These are phyloP conservation scores for Carposina sasakii DNA, from an alignment of 1,140 invertebrate genomes.

Conservation along the genomic window DNA sequence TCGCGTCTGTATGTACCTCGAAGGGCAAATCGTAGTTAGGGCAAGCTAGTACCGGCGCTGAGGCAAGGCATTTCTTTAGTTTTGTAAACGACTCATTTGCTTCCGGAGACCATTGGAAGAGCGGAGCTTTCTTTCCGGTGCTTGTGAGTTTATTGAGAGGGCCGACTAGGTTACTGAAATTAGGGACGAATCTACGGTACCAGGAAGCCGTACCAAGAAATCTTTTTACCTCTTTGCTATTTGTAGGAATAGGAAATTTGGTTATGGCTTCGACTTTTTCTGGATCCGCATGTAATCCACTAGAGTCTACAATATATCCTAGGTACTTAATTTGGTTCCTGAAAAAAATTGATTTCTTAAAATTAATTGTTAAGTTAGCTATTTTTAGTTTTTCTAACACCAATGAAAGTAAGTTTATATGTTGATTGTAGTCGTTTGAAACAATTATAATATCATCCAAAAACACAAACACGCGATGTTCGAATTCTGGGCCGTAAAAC, in stretches of 20 bases:
- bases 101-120: conserved; percentile 14
- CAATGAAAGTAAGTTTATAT: conserved; percentile 40
- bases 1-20: conserved; percentile 19
- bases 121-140: not conserved
- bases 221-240: conserved; percentile 40
- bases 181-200: conserved; percentile 35
- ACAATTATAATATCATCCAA: conserved; percentile 68
- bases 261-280: conserved; percentile 13
- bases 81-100: conserved; percentile 14
- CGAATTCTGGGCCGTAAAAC: conserved; percentile 23
- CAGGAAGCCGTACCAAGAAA: conserved; percentile 58
- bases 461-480: conserved; percentile 31
- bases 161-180: conserved; percentile 17
- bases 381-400: conserved; percentile 45
- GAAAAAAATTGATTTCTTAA: conserved; percentile 51
- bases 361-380: conserved; percentile 56
- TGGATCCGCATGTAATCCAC: conserved; percentile 18
- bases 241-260: conserved; percentile 7
- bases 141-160: conserved; percentile 17
- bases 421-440: conserved; percentile 43
- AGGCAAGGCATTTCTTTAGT: conserved; percentile 15
- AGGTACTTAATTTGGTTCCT: conserved; percentile 44
- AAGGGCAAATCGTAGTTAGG: conserved; percentile 29
- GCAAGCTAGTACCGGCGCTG: conserved; percentile 21
- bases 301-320: conserved; percentile 33